Percentiles rank a stretch among this genome's conserved stretches.
Conservation (phyloP, 2,797 vertebrate genomes). For the Sebastes diaconus region DNA sequence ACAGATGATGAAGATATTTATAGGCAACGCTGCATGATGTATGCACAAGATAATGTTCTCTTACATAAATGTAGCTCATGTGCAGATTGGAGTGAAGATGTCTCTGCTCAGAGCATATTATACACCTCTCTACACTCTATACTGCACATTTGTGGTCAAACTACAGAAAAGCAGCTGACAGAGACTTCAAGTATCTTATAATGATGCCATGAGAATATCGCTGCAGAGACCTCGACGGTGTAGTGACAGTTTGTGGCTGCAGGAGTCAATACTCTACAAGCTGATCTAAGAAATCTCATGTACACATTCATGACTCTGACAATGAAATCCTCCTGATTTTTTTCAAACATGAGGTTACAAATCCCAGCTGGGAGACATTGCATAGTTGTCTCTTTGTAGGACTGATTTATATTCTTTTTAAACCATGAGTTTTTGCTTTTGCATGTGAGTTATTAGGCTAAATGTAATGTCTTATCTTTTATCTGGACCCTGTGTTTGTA, state of each 20-base stretch:
- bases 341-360: background rate
- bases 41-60: background rate
- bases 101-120: background rate
- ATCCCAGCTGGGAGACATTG: too few relatives aligned
- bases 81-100: background rate
- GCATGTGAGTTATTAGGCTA: background rate
- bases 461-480: background rate
- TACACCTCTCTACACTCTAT: background rate
- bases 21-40: background rate
- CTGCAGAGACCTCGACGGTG: background rate
- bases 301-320: background rate
- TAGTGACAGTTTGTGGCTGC: background rate
- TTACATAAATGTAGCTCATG: background rate
- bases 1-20: background rate
- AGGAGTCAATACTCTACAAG: background rate
- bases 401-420: too few relatives aligned
- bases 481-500: background rate
- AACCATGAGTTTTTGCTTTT: background rate
- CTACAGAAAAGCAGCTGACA: background rate
- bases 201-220: background rate
- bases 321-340: background rate
- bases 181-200: background rate
- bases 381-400: too few relatives aligned
- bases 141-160: background rate
- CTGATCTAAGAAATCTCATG: background rate